phyloP scores from a whole-genome alignment of 1,140 invertebrate genomes.

The Zaprionus inermis region DNA sequence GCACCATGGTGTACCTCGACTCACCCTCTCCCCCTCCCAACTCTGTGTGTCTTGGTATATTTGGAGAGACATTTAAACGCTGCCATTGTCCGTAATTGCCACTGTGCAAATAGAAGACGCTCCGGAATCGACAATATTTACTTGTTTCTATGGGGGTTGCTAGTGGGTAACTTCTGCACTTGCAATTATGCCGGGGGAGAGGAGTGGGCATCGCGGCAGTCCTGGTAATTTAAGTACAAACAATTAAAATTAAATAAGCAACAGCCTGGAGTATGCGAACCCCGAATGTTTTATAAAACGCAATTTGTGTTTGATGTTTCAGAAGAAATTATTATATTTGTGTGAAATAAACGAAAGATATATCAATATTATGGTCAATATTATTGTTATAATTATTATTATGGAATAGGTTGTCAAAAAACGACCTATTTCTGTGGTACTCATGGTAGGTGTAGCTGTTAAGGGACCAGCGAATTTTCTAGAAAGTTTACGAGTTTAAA shows the following conservation, averaged over 20 bases:
- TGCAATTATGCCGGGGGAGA: slow-evolving; percentile 1
- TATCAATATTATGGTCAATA: background rate
- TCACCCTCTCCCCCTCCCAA: background rate
- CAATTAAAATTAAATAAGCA: slow-evolving; percentile 1
- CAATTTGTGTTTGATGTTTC: too few species aligned
- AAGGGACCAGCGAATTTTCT: too few species aligned
- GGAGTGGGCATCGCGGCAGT: background rate
- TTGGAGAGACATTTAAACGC: slow-evolving; percentile 22
- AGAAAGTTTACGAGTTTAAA: too few species aligned
- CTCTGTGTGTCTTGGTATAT: background rate
- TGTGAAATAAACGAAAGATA: too few species aligned
- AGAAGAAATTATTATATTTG: too few species aligned
- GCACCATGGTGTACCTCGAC: background rate
- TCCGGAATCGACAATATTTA: slow-evolving; percentile 11
- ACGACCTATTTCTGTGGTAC: too few species aligned
- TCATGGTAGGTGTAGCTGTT: too few species aligned
- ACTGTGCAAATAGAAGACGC: slow-evolving; percentile 22
- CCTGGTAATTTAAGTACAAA: background rate
- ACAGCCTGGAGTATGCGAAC: background rate
- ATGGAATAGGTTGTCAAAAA: too few species aligned
- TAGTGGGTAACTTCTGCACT: background rate
- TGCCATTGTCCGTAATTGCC: slow-evolving; percentile 31
- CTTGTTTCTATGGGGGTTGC: background rate
- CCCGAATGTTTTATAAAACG: too few species aligned
- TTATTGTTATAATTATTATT: too few species aligned